These are phyloP conservation scores for Hymenochirus boettgeri DNA, from an alignment of 2,113 vertebrate genomes.

Conservation along the genomic window DNA sequence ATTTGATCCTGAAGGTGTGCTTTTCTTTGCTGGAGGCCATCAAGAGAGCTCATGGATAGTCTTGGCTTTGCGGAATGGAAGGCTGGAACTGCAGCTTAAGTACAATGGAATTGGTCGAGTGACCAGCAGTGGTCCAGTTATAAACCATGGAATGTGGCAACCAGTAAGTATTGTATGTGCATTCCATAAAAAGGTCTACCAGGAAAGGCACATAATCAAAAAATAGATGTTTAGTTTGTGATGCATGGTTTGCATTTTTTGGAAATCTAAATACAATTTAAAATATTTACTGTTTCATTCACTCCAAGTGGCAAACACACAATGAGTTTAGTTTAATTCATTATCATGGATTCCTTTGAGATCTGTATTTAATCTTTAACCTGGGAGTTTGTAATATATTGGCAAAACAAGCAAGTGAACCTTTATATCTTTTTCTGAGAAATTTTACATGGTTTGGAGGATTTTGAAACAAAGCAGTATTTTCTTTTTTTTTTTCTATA, in stretches of 20 bases:
- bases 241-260: too few relatives aligned
- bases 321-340: too few relatives aligned
- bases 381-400: not conserved
- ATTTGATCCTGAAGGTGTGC: slow-evolving; percentile 87
- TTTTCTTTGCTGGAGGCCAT: slow-evolving; percentile 93
- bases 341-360: too few relatives aligned
- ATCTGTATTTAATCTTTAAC: not conserved
- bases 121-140: slow-evolving; percentile 80
- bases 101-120: slow-evolving; percentile 76
- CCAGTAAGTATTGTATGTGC: slow-evolving; percentile 63
- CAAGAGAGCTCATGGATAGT: slow-evolving; percentile 87
- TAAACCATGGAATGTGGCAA: slow-evolving; percentile 91
- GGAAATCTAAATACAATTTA: too few relatives aligned
- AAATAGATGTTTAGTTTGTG: too few relatives aligned
- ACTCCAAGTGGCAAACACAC: too few relatives aligned
- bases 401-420: not conserved
- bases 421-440: not conserved
- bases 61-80: slow-evolving; percentile 80
- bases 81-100: slow-evolving; percentile 86
- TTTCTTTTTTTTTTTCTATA: not conserved
- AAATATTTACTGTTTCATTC: too few relatives aligned
- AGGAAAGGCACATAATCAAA: too few relatives aligned
- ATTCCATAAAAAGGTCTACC: not conserved
- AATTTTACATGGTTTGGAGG: not conserved
- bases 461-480: not conserved